These are phyloP conservation scores for Archaeoteleia sp. DNA, from an alignment of 2,888 invertebrate species.

Conservation along the genomic window DNA sequence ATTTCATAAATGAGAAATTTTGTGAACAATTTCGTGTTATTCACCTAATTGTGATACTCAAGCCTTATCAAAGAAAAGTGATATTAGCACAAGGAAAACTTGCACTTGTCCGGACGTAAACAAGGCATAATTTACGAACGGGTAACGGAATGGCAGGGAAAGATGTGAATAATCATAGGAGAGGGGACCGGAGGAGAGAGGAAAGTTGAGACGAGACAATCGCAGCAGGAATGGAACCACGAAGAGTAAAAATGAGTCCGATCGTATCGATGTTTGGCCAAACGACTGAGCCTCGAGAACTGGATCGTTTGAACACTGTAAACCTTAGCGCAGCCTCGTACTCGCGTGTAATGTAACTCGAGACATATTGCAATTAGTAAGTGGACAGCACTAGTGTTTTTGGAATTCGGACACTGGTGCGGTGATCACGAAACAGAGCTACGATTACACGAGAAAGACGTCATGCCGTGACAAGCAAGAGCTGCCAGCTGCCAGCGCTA, in stretches of 20 bases:
- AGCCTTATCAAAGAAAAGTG: neutral
- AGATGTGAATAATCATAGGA: neutral
- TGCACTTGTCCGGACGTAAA: slow-evolving; percentile 24
- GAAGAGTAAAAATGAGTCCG: neutral
- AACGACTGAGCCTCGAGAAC: neutral
- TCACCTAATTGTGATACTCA: no score
- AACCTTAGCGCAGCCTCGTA: neutral
- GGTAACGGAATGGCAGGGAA: slow-evolving; percentile 3
- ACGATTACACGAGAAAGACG: no score
- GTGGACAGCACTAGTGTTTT: no score
- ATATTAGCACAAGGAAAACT: neutral
- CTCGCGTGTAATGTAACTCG: neutral
- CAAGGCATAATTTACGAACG: slow-evolving; percentile 24
- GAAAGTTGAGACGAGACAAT: neutral
- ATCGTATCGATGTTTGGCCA: neutral
- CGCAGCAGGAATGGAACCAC: neutral
- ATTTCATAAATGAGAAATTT: no score
- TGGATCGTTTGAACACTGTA: neutral
- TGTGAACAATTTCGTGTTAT: no score
- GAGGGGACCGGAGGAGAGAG: neutral
- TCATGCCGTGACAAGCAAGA: no score
- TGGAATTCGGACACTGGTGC: no score
- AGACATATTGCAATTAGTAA: slow-evolving; percentile 2
- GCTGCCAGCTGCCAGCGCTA: no score
- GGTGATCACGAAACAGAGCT: no score